Evolutionary conservation across 2,888 invertebrate species (phyloP), one percentile per base, ranked within the genome.

Genomic region (Salpingus planirostris): DNA sequence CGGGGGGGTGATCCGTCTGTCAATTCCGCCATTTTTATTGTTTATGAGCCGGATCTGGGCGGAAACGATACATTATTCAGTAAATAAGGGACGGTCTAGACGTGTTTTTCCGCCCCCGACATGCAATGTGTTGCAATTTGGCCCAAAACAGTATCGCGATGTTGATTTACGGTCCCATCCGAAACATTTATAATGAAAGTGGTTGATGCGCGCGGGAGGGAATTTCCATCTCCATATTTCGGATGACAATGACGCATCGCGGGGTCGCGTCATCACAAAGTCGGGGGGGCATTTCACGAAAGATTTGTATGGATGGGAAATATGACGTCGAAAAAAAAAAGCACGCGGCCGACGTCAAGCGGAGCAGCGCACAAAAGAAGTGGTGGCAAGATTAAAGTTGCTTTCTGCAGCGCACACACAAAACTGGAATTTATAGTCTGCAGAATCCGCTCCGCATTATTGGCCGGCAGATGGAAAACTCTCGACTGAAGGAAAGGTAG

Each of bases 391-490:
- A 47, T 47, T 45, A 47, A 43, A 47, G 42, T 45, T 38, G 37
- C 42, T 47, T 47, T 47, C 42, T 47, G 47, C 47, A 41, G 42
- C 47, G 44, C 42, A 44, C 32, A 46, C 44, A 45, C 39, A 44
- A 47, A 44, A 37, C 42, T 36, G 34, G 38, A 43, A 48, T 50
- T 50, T 50, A 50, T 48, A 43, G 46, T 43, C 42, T 39, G 34
- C 39, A 37, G 40, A 40, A 47, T 40, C 31, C 40, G 31, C 37
- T 36, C 31, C 15, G 31, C 36, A 40, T 44, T 50, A 50, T 48
- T 44, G 46, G 43, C 42, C 40, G 31, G 36, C 39, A 40, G 39
- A 42, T 44, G 40, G 43, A 40, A 41, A 44, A 39, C 37, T 27
- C 28, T 33, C n/a, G 36, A 36, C 26, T 33, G 31, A 18, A 30